Conservation (phyloP, 2,888 invertebrate species). For the Pachydiplax longipennis region DNA sequence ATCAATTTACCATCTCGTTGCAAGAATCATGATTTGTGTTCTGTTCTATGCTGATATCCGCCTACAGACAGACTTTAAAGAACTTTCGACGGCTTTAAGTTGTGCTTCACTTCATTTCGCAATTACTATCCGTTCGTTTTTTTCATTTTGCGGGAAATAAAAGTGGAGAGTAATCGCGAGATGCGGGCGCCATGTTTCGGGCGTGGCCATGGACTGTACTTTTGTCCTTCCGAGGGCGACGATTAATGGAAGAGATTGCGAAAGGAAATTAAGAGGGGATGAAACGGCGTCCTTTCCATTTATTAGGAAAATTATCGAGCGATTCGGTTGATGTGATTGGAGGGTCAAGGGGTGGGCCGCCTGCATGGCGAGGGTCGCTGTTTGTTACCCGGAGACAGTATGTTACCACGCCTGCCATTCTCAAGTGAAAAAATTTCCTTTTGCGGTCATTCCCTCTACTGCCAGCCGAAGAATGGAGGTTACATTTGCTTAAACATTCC, state of each 20-base stretch:
- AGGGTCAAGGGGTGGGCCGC: not conserved
- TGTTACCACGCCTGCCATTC: not conserved
- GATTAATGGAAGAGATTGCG: not conserved
- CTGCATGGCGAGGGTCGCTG: not conserved
- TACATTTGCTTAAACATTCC: no score
- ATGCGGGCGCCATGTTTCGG: not conserved
- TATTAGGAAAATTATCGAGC: not conserved
- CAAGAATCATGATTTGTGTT: no score
- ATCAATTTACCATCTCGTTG: no score
- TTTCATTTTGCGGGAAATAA: no score
- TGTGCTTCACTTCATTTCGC: no score
- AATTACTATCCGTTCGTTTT: no score
- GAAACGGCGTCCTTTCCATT: not conserved
- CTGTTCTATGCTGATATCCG: no score
- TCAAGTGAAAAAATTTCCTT: not conserved
- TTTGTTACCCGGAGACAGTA: not conserved
- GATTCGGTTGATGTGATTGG: not conserved
- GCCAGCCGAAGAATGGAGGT: no score
- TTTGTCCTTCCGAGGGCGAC: not conserved
- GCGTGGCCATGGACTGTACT: not conserved
- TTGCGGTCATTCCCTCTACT: not conserved
- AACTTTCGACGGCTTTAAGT: no score
- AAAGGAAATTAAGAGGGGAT: not conserved
- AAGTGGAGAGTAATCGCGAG: not conserved
- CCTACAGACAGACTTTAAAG: no score